Evolutionary conservation across 2,797 vertebrate species (phyloP).

Genomic region (Cyclopterus lumpus): DNA sequence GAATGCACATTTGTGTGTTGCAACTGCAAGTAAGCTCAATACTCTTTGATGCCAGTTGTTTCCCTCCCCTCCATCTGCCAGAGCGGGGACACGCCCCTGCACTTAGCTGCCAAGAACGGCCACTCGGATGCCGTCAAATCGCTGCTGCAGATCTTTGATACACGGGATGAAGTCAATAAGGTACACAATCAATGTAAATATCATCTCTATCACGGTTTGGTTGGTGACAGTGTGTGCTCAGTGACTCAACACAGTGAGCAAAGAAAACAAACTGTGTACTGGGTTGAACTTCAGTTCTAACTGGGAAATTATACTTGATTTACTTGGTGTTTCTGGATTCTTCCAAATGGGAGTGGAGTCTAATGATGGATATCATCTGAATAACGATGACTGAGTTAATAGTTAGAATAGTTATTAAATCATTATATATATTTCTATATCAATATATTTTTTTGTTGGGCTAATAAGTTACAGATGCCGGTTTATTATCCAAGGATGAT

Average conservation of each 20-base stretch:
- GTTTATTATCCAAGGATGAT: not conserved
- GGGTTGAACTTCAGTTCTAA: constrained; percentile 8
- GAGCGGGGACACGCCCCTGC: constrained; percentile 85
- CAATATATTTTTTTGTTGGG: too few species aligned
- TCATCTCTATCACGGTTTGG: constrained; percentile 42
- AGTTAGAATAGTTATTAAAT: not conserved
- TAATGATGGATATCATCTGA: not conserved
- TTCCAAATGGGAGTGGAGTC: not conserved
- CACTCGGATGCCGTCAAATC: constrained; percentile 80
- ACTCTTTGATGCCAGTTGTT: constrained; percentile 63
- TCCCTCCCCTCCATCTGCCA: constrained; percentile 69
- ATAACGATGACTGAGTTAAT: not conserved
- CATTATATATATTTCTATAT: not conserved
- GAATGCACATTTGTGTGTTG: constrained; percentile 38
- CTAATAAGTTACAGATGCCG: not conserved
- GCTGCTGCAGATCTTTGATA: constrained; percentile 86
- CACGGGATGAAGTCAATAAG: constrained; percentile 87
- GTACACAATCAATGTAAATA: constrained; percentile 77
- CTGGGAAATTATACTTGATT: not conserved
- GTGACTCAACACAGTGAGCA: too few species aligned
- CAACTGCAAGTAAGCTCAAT: constrained; percentile 54
- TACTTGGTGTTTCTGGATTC: not conserved
- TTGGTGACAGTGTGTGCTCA: constrained; percentile 50
- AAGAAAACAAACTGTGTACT: constrained; percentile 15
- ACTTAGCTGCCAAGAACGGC: constrained; percentile 87